A percentile compares a stretch with the other conserved stretches of the same genome.
phyloP scores from a whole-genome alignment of 2,888 invertebrate genomes.

The Scaptomyza parva region DNA sequence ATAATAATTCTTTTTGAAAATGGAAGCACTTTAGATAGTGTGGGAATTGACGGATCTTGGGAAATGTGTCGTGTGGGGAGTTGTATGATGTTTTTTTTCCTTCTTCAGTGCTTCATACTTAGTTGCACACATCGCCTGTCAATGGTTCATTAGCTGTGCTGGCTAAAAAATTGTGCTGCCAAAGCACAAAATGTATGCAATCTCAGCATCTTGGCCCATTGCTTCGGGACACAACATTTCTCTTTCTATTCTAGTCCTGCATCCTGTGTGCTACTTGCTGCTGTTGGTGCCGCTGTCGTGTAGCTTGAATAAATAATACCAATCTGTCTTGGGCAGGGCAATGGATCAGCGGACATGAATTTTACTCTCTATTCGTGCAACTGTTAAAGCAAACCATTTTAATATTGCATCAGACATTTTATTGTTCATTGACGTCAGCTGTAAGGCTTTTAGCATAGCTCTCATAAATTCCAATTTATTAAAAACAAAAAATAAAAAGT shows the following conservation, averaged over 20 bases:
- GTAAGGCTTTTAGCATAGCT: conserved; percentile 33
- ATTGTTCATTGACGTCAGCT: conserved; percentile 33
- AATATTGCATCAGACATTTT: conserved; percentile 21
- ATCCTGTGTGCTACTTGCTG: conserved; percentile 16
- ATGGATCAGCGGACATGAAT: conserved; percentile 50
- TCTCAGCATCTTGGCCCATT: conserved; percentile 61
- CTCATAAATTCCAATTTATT: conserved; percentile 27
- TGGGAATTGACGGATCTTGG: neutral
- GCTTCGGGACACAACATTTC: conserved; percentile 41
- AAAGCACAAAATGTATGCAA: conserved; percentile 76
- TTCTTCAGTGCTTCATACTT: conserved; percentile 21
- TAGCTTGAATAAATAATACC: conserved; percentile 77
- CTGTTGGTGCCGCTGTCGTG: conserved; percentile 18
- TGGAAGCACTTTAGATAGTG: conserved; percentile 44
- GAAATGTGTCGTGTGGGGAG: conserved; percentile 4
- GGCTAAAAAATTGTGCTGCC: conserved; percentile 73
- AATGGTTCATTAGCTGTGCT: conserved; percentile 73
- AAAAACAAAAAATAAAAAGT: conserved; percentile 30
- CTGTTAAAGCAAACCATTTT: conserved; percentile 40
- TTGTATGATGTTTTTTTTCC: neutral
- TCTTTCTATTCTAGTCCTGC: conserved; percentile 26
- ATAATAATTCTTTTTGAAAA: conserved; percentile 18
- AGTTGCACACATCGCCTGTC: conserved; percentile 45
- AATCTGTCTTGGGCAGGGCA: conserved; percentile 61
- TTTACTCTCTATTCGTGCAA: conserved; percentile 17